Evolutionary conservation across 2,797 vertebrate genomes (phyloP), one percentile per base, ranked within the genome.

Genomic region (Cottoperca gobio): DNA sequence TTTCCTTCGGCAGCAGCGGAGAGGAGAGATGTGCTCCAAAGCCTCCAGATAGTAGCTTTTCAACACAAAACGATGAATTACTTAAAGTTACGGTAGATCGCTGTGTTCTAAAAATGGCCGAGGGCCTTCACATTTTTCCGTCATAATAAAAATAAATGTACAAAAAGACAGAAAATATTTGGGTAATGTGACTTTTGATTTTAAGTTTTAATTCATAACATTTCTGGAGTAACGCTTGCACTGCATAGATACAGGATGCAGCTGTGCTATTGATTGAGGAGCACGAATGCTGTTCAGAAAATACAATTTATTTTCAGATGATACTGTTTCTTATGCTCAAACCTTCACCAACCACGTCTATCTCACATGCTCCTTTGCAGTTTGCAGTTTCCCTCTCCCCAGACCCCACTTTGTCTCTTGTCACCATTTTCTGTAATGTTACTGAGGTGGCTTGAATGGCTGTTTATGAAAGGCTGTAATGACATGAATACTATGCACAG

Each of bases 401-500:
- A 67, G 24, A 50, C 23, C 13, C 5, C 49, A 49, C 5, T 45
- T 48, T 57, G 33, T 63, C 31, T 57, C 24, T 21, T 16, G 28
- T 57, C 50, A 55, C 40, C 5, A 28, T 54, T 43, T 42, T 64
- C 49, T 52, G 9, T 63, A 35, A 26, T 59, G 37, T 42, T 69
- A 26, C 37, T 35, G 17, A 17, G 28, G 19, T 17, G 37, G 26
- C 19, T 74, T 60, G 2, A 53, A 72, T 23, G 16, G 16, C 37
- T 63, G 6, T 59, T 82, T 55, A 33, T 42, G 17, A 65, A 69
- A 26, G 37, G 5, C n/a, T n/a, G n/a, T n/a, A n/a, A n/a, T n/a
- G n/a, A 62, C 49, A 60, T 28, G 12, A 54, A 39, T 59, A 35
- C 40, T 19, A 9, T 3, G 4, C 40, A 37, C 39, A 33, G 10